Conservation (phyloP, 2,797 vertebrate genomes). For the Spinus pinus region DNA sequence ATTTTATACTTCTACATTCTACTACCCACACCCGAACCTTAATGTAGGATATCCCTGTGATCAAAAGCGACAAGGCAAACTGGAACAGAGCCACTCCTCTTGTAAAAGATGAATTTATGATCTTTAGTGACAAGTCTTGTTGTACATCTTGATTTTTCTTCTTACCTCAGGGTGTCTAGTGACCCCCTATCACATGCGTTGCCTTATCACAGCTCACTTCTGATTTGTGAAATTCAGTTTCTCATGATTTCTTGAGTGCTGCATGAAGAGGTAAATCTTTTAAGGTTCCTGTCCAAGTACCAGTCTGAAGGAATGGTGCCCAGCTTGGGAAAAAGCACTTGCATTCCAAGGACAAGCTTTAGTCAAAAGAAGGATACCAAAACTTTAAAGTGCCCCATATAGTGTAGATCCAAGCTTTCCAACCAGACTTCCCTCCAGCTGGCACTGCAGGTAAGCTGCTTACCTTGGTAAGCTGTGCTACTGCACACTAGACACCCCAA, state of each 20-base stretch:
- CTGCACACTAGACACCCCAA: background rate
- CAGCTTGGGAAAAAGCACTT: background rate
- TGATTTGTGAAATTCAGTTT: background rate
- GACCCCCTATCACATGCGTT: background rate
- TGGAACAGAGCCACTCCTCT: background rate
- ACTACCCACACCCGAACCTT: background rate
- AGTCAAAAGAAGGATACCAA: background rate
- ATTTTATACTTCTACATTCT: background rate
- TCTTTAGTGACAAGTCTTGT: background rate
- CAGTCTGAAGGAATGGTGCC: background rate
- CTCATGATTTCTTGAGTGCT: background rate
- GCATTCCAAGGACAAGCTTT: background rate
- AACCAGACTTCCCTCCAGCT: background rate
- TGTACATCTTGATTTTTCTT: background rate
- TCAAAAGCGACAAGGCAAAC: background rate
- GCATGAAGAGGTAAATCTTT: background rate
- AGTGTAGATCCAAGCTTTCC: background rate
- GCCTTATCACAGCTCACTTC: background rate
- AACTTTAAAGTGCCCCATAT: background rate
- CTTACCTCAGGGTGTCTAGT: background rate
- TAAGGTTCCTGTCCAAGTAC: background rate
- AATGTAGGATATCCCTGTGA: background rate
- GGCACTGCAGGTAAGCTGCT: background rate
- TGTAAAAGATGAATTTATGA: background rate
- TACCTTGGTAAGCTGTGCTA: accelerated